Conservation (phyloP, 2,888 invertebrate genomes). For the Lapara coniferarum region DNA sequence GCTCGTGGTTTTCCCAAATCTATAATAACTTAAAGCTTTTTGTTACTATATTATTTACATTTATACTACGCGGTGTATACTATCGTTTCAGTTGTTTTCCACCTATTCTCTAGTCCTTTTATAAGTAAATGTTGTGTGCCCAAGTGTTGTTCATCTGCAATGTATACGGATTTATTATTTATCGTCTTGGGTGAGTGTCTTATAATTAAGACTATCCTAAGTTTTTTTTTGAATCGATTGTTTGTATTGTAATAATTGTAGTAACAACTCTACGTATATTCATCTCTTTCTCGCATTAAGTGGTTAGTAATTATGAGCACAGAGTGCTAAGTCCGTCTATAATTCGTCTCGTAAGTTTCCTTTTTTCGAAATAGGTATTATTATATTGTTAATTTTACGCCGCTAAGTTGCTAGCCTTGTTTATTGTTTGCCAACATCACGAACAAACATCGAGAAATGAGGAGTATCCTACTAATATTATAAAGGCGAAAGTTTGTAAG, state of each 20-base stretch:
- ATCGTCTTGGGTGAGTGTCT: slow-evolving; percentile 4
- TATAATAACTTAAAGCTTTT: neutral
- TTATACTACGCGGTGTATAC: neutral
- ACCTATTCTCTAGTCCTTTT: slow-evolving; percentile 8
- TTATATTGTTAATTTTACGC: neutral
- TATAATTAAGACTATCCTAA: no score
- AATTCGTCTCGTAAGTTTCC: neutral
- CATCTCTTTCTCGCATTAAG: slow-evolving; percentile 5
- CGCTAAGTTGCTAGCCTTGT: neutral
- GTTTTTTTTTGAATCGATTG: neutral
- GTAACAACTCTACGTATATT: neutral
- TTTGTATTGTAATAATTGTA: neutral
- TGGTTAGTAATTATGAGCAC: neutral
- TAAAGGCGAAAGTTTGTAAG: no score
- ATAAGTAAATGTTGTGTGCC: neutral
- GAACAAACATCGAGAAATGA: neutral
- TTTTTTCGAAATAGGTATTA: neutral
- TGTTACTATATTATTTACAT: slow-evolving; percentile 7
- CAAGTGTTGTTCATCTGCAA: slow-evolving; percentile 2
- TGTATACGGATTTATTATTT: slow-evolving; percentile 15
- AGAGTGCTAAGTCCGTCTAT: neutral
- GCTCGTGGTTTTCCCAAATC: slow-evolving; percentile 22
- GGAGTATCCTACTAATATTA: no score
- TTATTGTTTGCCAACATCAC: neutral
- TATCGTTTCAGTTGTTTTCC: neutral